Evolutionary conservation across 2,888 invertebrate genomes (phyloP).

Genomic region (Leptinotarsa tumamoca): DNA sequence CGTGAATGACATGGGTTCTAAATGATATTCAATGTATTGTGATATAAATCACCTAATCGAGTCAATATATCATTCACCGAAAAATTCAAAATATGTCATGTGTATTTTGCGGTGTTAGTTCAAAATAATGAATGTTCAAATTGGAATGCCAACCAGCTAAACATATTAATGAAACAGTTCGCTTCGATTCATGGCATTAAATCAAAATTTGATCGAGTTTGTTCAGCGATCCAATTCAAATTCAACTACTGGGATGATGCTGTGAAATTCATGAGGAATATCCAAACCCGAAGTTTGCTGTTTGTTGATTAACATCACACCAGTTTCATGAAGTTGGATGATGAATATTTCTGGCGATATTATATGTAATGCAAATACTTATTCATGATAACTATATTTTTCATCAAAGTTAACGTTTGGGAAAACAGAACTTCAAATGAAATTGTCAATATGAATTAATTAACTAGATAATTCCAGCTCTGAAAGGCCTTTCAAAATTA

Average conservation of each 20-base stretch:
- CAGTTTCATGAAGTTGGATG: too few relatives aligned
- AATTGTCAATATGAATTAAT: too few relatives aligned
- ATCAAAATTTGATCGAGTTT: constrained; percentile 5
- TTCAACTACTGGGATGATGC: background rate
- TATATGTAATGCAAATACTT: too few relatives aligned
- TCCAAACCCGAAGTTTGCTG: background rate
- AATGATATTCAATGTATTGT: background rate
- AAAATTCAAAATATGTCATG: background rate
- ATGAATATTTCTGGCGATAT: too few relatives aligned
- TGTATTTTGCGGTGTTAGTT: background rate
- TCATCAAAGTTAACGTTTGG: too few relatives aligned
- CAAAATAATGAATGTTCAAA: background rate
- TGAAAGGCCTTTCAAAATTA: too few relatives aligned
- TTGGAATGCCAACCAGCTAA: background rate
- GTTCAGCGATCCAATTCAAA: background rate
- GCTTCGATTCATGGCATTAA: background rate
- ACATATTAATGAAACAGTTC: constrained; percentile 17
- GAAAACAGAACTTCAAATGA: too few relatives aligned
- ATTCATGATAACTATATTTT: too few relatives aligned
- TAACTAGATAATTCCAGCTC: too few relatives aligned
- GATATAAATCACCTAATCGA: background rate
- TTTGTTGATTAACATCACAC: background rate
- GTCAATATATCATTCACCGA: background rate
- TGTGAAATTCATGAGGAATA: constrained; percentile 17
- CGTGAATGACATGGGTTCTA: background rate